Evolutionary conservation across 2,888 invertebrate species (phyloP).

Genomic region (Oxytorus armatus): DNA sequence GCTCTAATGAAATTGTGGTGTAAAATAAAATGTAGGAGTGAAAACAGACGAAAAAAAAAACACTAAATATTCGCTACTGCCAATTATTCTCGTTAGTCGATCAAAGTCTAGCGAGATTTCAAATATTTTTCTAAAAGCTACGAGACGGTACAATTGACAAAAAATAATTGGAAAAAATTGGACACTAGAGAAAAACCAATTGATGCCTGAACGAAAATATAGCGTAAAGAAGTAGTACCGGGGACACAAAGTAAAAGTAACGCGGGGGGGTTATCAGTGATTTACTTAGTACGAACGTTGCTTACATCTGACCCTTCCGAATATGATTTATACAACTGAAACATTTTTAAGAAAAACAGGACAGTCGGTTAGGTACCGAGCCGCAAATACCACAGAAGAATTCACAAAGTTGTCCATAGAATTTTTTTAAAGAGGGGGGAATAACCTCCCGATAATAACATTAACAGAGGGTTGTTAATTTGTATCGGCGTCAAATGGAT

Average conservation of each 20-base stretch:
- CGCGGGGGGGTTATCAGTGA: slow-evolving; percentile 33
- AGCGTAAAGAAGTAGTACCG: slow-evolving; percentile 53
- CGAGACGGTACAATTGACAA: slow-evolving; percentile 31
- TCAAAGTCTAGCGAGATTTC: background rate
- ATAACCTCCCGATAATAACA: no score
- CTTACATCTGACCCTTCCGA: slow-evolving; percentile 84
- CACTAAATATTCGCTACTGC: slow-evolving; percentile 20
- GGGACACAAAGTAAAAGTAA: slow-evolving; percentile 47
- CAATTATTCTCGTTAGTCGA: slow-evolving; percentile 22
- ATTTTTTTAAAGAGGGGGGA: slow-evolving; percentile 15
- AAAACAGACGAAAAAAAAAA: slow-evolving; percentile 26
- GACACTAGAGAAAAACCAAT: slow-evolving; percentile 51
- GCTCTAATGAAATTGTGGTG: background rate
- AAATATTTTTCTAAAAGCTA: slow-evolving; percentile 37
- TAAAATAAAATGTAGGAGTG: slow-evolving; percentile 20
- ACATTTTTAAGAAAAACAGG: slow-evolving; percentile 75
- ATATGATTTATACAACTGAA: slow-evolving; percentile 84
- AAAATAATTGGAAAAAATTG: slow-evolving; percentile 12
- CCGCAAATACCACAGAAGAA: slow-evolving; percentile 44
- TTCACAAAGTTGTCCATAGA: no score
- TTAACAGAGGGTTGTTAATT: no score
- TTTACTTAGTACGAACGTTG: slow-evolving; percentile 73
- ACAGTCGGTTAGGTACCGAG: slow-evolving; percentile 71
- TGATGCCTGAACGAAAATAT: slow-evolving; percentile 61
- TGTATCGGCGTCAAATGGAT: no score